Base-by-base conservation (phyloP, 2,888 invertebrate genomes). In the Phymatocera aterrima region DNA sequence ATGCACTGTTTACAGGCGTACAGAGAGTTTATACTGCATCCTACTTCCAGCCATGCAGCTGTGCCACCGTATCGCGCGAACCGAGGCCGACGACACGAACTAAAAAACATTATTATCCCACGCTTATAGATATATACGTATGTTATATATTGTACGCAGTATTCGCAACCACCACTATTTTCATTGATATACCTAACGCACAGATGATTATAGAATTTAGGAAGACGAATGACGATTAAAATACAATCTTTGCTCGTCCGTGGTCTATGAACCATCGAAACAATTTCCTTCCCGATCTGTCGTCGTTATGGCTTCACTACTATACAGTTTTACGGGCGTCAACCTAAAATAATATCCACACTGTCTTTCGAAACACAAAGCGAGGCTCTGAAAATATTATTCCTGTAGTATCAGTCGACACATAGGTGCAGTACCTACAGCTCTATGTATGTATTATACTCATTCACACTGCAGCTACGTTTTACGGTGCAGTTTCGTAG, bases 51-150 rank as follows among this genome's bases (percentile, higher is more conserved):
- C 21, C 12, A 40, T 48, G 75, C 75, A 57, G 54, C 57, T 75
- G 75, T 43, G 75, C 43, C 57, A 34, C 57, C 60, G 57, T 75
- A 57, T 75, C 54, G 57, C 40, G 46, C 75, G 37, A 72, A 8
- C 40, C 72, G 72, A 48, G 72, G 72, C 72, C 72, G 51, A 28
- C 72, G 72, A 72, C 72, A 51, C 72, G 48, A 72, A 72, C 48
- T 72, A 51, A 34, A 72, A 72, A 72, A 18, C 28, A 31, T 51
- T 51, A 51, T 72, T 51, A 51, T 72, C 72, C 72, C 72, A 72
- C 72, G 72, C 72, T 48, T 40, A n/a, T 40, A 21, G 24, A 12
- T 60, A 28, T 10, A 6, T 8, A 28, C 4, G 8, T 5, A 40
- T 40, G 40, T 40, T n/a, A 40, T 40, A 40, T 40, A 51, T n/a